Evolutionary conservation across 2,888 invertebrate genomes (phyloP).

Genomic region (Atrina japonica): DNA sequence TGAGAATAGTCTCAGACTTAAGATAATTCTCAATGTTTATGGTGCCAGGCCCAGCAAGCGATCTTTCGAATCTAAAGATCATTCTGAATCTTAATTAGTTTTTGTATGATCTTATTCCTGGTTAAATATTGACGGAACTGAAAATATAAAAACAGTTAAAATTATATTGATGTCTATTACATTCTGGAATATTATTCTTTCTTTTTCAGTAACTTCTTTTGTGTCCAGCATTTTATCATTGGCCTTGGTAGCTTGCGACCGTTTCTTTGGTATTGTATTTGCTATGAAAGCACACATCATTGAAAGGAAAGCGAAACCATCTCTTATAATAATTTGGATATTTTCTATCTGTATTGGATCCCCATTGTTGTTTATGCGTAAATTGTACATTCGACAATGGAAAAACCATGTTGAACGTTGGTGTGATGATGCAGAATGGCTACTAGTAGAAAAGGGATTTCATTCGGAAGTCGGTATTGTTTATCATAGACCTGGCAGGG

Average conservation of each 20-base stretch:
- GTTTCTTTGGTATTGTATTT: conserved; percentile 89
- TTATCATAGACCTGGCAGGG: conserved; percentile 80
- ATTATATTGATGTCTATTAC: too few relatives aligned
- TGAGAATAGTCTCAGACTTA: too few relatives aligned
- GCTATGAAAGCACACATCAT: conserved; percentile 88
- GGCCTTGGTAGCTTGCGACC: conserved; percentile 90
- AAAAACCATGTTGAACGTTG: conserved; percentile 88
- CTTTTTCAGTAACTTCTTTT: conserved; percentile 85
- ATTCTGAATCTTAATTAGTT: too few relatives aligned
- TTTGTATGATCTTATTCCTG: too few relatives aligned
- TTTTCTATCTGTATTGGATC: conserved; percentile 84
- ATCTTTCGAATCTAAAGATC: too few relatives aligned
- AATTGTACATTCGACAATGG: conserved; percentile 86
- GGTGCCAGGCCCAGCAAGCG: too few relatives aligned
- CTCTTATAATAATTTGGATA: conserved; percentile 87
- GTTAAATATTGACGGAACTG: too few relatives aligned
- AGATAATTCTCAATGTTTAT: too few relatives aligned
- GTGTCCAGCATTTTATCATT: conserved; percentile 90
- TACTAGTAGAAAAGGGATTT: conserved; percentile 45
- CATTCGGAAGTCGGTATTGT: conserved; percentile 36
- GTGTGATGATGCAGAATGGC: conserved; percentile 85
- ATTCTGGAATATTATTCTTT: too few relatives aligned
- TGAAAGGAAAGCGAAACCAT: conserved; percentile 84
- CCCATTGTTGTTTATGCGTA: conserved; percentile 79
- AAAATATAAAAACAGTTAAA: too few relatives aligned